These are phyloP conservation scores for Ruditapes philippinarum DNA, from an alignment of 1,140 invertebrate genomes.

Conservation along the genomic window DNA sequence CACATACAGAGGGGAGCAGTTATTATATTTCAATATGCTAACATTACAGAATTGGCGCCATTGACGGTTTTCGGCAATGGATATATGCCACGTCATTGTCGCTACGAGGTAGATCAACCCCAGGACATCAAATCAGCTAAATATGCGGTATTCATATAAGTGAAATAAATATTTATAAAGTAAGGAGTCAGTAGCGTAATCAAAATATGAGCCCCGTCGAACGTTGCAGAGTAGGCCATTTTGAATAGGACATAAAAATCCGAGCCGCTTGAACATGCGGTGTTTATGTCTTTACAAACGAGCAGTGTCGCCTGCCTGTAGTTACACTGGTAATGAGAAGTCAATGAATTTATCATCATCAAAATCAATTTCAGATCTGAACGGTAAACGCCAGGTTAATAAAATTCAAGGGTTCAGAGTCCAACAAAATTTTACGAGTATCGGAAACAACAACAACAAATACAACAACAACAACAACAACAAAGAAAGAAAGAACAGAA, in stretches of 20 bases:
- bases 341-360: slow-evolving; percentile 19
- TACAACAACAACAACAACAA: too few relatives aligned
- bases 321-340: background rate
- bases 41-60: slow-evolving; percentile 62
- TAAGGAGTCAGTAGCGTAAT: slow-evolving; percentile 28
- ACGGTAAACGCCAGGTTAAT: background rate
- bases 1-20: slow-evolving; percentile 39
- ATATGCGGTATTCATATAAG: slow-evolving; percentile 56
- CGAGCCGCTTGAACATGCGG: slow-evolving; percentile 25
- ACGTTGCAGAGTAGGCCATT: background rate
- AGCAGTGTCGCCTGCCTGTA: slow-evolving; percentile 23
- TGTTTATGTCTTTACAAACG: slow-evolving; percentile 24
- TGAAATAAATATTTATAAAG: slow-evolving; percentile 56
- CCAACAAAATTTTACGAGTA: too few relatives aligned
- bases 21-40: slow-evolving; percentile 66
- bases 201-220: slow-evolving; percentile 13
- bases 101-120: slow-evolving; percentile 12
- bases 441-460: too few relatives aligned
- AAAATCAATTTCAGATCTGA: slow-evolving; percentile 25
- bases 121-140: slow-evolving; percentile 32
- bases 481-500: too few relatives aligned
- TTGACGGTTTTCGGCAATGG: slow-evolving; percentile 3
- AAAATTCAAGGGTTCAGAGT: too few relatives aligned
- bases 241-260: slow-evolving; percentile 47
- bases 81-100: slow-evolving; percentile 49